Conservation (phyloP, 1,140 invertebrate genomes). For the Heliconius hermathena region DNA sequence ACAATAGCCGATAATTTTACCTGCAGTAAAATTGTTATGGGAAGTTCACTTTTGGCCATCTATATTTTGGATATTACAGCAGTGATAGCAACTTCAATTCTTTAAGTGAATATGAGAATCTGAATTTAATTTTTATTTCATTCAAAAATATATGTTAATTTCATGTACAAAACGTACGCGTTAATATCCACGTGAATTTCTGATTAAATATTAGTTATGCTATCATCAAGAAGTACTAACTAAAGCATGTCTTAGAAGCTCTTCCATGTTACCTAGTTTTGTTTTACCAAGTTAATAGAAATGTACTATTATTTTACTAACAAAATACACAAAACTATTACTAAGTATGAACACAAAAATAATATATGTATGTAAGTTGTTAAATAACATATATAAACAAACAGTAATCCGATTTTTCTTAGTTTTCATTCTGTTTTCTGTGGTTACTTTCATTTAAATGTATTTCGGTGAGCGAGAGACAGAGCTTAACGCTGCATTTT, state of each 20-base stretch:
- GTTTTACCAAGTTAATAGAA: background rate
- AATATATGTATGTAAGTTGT: background rate
- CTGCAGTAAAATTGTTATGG: background rate
- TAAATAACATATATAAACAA: no score
- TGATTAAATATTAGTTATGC: conserved; percentile 4
- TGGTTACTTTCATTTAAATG: no score
- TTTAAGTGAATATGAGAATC: no score
- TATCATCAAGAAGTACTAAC: background rate
- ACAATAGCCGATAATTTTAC: background rate
- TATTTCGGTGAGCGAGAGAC: no score
- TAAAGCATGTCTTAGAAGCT: background rate
- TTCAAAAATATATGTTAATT: no score
- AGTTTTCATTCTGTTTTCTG: no score
- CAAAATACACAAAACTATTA: background rate
- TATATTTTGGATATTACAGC: no score
- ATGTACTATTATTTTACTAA: background rate
- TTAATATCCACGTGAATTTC: background rate
- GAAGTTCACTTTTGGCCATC: no score
- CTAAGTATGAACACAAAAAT: background rate
- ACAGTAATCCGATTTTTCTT: no score
- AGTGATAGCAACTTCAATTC: no score
- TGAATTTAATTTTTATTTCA: no score
- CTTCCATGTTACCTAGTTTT: background rate
- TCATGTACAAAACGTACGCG: background rate
- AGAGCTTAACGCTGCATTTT: no score